phyloP scores from a whole-genome alignment of 2,113 vertebrate species.

The Brachyistius frenatus region DNA sequence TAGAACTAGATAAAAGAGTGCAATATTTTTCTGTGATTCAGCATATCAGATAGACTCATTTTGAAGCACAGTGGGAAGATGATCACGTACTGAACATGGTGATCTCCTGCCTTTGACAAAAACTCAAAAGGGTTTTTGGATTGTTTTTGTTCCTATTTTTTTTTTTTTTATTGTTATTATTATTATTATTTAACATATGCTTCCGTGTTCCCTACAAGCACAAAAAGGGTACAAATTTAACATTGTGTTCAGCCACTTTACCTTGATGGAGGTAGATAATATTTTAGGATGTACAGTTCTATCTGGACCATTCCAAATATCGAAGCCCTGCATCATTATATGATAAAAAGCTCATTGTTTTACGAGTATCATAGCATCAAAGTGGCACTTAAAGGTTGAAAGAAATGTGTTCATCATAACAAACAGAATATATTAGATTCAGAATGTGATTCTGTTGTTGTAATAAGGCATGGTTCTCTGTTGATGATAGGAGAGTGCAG shows the following conservation, averaged over 20 bases:
- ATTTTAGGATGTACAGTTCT: no score
- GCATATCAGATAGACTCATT: neutral
- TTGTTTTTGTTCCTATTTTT: neutral
- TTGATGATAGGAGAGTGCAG: no score
- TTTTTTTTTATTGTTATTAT: no score
- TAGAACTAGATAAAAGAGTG: no score
- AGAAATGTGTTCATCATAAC: no score
- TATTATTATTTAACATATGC: neutral
- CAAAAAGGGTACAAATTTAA: neutral
- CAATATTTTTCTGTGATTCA: constrained; percentile 9
- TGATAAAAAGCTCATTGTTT: no score
- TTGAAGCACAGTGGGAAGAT: constrained; percentile 6
- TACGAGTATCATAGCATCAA: no score
- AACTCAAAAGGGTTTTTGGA: constrained; percentile 13
- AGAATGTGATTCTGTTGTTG: no score
- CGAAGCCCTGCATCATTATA: neutral
- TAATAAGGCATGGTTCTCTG: no score
- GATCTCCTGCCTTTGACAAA: constrained; percentile 31
- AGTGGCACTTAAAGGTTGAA: no score
- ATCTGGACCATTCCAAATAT: neutral
- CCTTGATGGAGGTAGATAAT: neutral
- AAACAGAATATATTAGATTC: no score
- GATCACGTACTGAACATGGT: constrained; percentile 7
- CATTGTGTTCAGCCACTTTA: neutral
- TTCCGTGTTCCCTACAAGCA: constrained; percentile 10